Evolutionary conservation across 2,113 vertebrate species (phyloP).

Genomic region (Bagarius yarrelli): DNA sequence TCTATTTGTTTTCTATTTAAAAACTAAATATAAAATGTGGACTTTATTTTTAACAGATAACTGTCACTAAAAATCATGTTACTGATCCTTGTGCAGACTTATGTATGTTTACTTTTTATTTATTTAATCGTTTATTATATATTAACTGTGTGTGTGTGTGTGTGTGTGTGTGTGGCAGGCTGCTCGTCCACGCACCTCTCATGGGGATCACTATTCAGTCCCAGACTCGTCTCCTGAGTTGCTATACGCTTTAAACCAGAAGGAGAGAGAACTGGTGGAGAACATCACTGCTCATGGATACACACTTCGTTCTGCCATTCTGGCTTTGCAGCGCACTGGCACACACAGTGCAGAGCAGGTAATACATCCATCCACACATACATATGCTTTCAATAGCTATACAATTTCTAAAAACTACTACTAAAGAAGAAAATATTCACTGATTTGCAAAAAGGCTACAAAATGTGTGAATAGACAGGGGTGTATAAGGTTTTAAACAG

Average conservation of each 20-base stretch:
- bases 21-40: too few species aligned
- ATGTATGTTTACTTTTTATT: neutral
- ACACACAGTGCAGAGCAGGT: conserved; percentile 84
- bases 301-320: conserved; percentile 79
- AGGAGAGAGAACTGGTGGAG: conserved; percentile 87
- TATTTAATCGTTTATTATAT: neutral
- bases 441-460: too few species aligned
- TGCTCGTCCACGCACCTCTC: conserved; percentile 51
- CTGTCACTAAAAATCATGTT: neutral
- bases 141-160: neutral
- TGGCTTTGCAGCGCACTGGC: conserved; percentile 87
- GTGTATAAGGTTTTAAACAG: too few species aligned
- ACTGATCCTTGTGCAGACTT: neutral
- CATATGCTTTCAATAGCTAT: neutral
- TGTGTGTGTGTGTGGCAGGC: conserved; percentile 49
- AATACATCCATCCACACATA: neutral
- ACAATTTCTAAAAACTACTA: too few species aligned
- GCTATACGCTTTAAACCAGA: conserved; percentile 83
- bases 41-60: neutral
- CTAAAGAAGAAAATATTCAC: too few species aligned
- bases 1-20: too few species aligned
- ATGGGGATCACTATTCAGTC: conserved; percentile 50
- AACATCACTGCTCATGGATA: conserved; percentile 83
- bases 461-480: too few species aligned
- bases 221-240: conserved; percentile 77